phyloP scores from a whole-genome alignment of 2,797 vertebrate genomes.

The Nannoperca obscura region DNA sequence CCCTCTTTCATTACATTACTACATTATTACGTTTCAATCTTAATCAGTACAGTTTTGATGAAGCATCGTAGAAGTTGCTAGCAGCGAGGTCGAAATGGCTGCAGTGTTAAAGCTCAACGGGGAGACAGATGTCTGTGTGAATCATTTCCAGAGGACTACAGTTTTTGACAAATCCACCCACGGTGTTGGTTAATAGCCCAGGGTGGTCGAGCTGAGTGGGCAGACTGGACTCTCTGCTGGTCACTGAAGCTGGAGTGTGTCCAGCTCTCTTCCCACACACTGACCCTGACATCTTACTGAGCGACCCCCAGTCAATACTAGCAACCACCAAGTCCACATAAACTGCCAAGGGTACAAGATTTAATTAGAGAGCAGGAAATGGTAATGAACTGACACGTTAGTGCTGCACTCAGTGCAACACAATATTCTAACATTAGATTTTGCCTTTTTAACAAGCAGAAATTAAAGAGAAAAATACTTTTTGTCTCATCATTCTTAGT shows the following conservation, averaged over 20 bases:
- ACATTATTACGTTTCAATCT: not conserved
- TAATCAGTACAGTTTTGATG: conserved; percentile 25
- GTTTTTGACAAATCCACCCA: conserved; percentile 73
- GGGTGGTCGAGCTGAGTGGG: conserved; percentile 67
- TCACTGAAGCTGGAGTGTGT: conserved; percentile 67
- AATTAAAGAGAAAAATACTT: conserved; percentile 9
- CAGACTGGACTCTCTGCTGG: conserved; percentile 68
- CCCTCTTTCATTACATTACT: not conserved
- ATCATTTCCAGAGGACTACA: conserved; percentile 52
- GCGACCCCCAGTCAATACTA: conserved; percentile 56
- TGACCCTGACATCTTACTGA: conserved; percentile 68
- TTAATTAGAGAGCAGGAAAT: conserved; percentile 64
- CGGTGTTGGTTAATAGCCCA: conserved; percentile 67
- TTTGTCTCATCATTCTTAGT: conserved; percentile 8
- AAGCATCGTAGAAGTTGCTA: conserved; percentile 30
- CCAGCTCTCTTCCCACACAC: conserved; percentile 74
- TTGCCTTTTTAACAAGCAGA: conserved; percentile 23
- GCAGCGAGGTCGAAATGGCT: conserved; percentile 28
- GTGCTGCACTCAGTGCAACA: not conserved
- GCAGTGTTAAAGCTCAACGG: conserved; percentile 48
- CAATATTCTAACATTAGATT: conserved; percentile 15
- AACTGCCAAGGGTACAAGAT: conserved; percentile 48
- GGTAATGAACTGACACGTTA: conserved; percentile 38
- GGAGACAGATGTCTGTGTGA: conserved; percentile 64
- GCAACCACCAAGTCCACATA: conserved; percentile 51